Evolutionary conservation across 2,888 invertebrate species (phyloP), one percentile per base, ranked within the genome.

Genomic region (Hipparchia semele): DNA sequence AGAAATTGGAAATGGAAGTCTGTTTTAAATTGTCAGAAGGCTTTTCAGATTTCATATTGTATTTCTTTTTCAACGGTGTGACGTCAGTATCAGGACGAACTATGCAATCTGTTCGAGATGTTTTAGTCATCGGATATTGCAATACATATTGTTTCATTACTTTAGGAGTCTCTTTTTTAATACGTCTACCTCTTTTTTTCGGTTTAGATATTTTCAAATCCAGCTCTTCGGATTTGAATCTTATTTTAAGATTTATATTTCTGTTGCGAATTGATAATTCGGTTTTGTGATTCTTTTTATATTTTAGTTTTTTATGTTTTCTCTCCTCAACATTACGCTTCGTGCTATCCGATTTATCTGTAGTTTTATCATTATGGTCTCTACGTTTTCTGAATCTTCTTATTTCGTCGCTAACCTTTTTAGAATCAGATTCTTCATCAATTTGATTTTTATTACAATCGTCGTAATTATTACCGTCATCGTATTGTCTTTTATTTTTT

Each of bases 1-100:
- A 92, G 75, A 91, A 92, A 45, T 78, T 89, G 6, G 86, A 80
- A 33, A 93, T 85, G 0, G 88, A 88, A 0, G 87, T 91, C 70
- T 93, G 93, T 7, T 87, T 83, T 2, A 90, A 78, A 56, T 87
- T 87, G 68, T 92, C 92, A 0, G 84, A 78, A 0, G 79, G 78
- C 68, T 84, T 89, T 1, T 86, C 86, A 0, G 73, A 77, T 74
- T 86, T 90, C 0, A 80, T 49, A 64, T 60, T 60, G 8, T 81
- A 77, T 58, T 86, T 90, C 56, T 79, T 84, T 69, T 84, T 89
- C 0, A 81, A 68, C 0, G 86, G 86, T 0, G 82, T 79, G 0
- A 88, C 71, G 3, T 87, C 85, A 0, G 71, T 72, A 0, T 81
- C 82, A 0, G 90, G 88, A 56, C 84, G 87, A 0, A 76, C 79